Percentiles rank a stretch among this genome's conserved stretches.
These are phyloP conservation scores for Theonella swinhoei DNA, from an alignment of 37 sponge, comb jelly and placozoan genomes.

Conservation along the genomic window DNA sequence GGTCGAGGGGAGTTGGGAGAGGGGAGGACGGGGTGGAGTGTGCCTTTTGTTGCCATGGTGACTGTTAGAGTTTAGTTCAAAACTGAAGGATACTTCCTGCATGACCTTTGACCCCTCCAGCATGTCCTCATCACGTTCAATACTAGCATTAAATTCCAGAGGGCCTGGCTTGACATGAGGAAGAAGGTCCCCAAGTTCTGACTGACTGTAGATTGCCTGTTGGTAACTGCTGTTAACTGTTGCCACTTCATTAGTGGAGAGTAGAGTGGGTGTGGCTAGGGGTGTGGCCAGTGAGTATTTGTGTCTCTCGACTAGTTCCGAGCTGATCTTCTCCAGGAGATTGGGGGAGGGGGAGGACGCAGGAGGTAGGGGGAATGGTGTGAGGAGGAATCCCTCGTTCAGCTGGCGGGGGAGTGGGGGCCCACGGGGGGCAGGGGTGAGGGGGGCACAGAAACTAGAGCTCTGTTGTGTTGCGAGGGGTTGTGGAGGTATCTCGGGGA, in stretches of 20 bases:
- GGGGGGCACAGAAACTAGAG: neutral
- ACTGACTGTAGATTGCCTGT: neutral
- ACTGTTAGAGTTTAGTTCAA: neutral
- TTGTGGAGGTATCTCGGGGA: neutral
- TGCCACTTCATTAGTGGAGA: neutral
- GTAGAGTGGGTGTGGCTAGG: neutral
- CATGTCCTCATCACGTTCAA: neutral
- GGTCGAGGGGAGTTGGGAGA: neutral
- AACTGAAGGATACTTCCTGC: neutral
- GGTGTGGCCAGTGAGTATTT: neutral
- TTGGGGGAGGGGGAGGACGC: slow-evolving; percentile 6
- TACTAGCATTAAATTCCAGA: neutral
- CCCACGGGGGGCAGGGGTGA: neutral
- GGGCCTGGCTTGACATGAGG: neutral
- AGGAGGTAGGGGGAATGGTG: neutral
- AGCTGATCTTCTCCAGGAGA: slow-evolving; percentile 26
- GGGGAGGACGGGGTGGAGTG: neutral
- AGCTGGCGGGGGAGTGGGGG: neutral
- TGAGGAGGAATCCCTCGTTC: slow-evolving; percentile 1
- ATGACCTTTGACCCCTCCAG: neutral
- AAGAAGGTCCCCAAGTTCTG: too few species aligned
- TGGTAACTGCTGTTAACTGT: too few species aligned
- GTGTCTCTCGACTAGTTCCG: slow-evolving; percentile 25
- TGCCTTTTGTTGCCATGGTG: neutral
- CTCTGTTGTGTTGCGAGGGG: neutral